Base-by-base conservation (phyloP, 1,140 invertebrate species). In the Orchesella cincta region DNA sequence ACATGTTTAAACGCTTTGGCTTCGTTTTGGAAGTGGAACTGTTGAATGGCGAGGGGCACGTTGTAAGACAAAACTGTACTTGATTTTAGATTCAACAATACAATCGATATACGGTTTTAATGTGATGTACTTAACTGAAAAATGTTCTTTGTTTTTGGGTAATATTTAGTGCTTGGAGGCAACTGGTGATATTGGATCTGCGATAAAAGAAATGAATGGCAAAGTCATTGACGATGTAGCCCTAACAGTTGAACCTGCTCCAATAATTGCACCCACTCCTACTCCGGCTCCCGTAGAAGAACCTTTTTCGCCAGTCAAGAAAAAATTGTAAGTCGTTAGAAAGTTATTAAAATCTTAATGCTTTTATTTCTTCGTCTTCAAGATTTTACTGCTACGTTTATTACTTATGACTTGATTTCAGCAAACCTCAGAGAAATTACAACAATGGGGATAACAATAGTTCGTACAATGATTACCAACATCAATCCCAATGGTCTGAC, bases 131-230 rank as follows among this genome's bases (percentile, higher is more conserved):
- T 64, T 23, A 64, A 64, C 57, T 26, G 23, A 23, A 64, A 23
- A 12, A 46, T 29, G 73, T 16, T 12, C 51, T 26, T 8, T 75
- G 71, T 28, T 71, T 67, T 64, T n/a, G n/a, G n/a, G n/a, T n/a
- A n/a, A n/a, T n/a, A 76, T 74, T 33, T 35, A 82, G 81, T 73
- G 39, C n/a, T 23, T 82, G 26, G 81, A 80, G 78, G 76, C 79
- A 18, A 78, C 76, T 39, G 79, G 79, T 18, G 81, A 82, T 70
- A 78, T 82, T 52, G n/a, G 78, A 34, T 70, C 75, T 33, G 81
- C 81, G 26, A 76, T 82, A 20, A 76, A 78, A 20, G 81, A 82
- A 34, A 78, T 82, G 70, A 80, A 75, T 64, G 79, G 78, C 16
- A 64, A 71, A 46, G 51, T 57, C 33, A 28, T 80, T 8, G 73